Evolutionary conservation across 2,888 invertebrate species (phyloP).

Genomic region (Lepidochrysops patricia): DNA sequence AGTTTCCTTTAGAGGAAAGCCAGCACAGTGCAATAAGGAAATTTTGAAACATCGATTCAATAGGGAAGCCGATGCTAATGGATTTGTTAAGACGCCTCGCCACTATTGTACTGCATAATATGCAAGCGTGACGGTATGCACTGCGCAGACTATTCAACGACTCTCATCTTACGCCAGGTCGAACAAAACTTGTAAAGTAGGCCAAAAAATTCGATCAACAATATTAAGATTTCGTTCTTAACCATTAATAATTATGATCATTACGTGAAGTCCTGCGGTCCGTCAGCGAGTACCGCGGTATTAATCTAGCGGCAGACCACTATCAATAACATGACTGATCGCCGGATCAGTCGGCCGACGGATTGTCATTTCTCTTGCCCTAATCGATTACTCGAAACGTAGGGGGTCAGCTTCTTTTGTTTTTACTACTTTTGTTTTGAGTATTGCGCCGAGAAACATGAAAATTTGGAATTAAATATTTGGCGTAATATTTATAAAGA

Average conservation of each 20-base stretch:
- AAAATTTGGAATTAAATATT: no score
- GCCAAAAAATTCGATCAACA: background rate
- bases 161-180: no score
- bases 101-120: no score
- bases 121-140: no score
- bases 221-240: background rate
- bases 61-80: no score
- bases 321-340: conserved; percentile 72
- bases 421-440: conserved; percentile 16
- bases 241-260: conserved; percentile 16
- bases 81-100: no score
- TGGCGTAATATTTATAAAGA: no score
- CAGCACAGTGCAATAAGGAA: no score
- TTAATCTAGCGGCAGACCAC: conserved; percentile 64
- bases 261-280: conserved; percentile 21
- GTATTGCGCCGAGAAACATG: no score
- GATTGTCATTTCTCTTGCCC: conserved; percentile 71
- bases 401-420: conserved; percentile 58
- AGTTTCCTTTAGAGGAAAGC: no score
- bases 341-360: conserved; percentile 59
- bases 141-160: no score
- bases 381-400: conserved; percentile 70
- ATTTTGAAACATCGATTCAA: no score
- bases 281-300: conserved; percentile 33
- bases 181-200: background rate